Conservation (phyloP, 1,140 invertebrate genomes). For the Apis dorsata region DNA sequence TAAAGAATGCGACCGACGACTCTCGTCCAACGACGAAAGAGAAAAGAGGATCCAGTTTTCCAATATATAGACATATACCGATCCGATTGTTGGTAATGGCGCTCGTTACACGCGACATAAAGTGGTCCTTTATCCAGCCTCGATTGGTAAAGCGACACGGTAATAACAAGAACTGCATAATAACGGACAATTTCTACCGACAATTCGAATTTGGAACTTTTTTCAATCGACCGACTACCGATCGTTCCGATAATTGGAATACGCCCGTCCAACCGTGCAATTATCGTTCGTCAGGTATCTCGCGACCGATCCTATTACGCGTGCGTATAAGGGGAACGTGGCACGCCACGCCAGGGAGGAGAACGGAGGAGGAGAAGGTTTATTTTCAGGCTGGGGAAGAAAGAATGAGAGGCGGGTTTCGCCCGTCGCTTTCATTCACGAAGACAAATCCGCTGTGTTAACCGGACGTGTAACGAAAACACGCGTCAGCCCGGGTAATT, state of each 20-base stretch:
- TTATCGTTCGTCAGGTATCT: background rate
- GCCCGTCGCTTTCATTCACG: conserved; percentile 22
- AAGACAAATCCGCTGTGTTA: conserved; percentile 49
- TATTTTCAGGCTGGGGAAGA: background rate
- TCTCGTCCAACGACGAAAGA: background rate
- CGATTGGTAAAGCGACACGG: conserved; percentile 22
- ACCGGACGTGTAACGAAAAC: conserved; percentile 50
- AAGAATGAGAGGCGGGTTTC: conserved; percentile 8
- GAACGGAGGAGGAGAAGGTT: background rate
- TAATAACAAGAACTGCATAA: conserved; percentile 43
- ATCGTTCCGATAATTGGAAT: conserved; percentile 17
- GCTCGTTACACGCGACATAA: conserved; percentile 34
- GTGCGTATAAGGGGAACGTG: conserved; percentile 15
- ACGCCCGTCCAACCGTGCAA: background rate
- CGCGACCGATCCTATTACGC: background rate
- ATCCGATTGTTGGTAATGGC: conserved; percentile 29
- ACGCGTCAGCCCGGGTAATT: conserved; percentile 38
- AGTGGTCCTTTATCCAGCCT: conserved; percentile 36
- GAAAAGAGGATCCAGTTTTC: no score
- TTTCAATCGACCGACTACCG: conserved; percentile 3
- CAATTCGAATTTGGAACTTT: conserved; percentile 5
- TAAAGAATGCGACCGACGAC: background rate
- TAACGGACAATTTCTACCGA: conserved; percentile 16
- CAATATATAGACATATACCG: background rate
- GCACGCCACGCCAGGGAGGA: background rate